Evolutionary conservation across 1,140 invertebrate species (phyloP).

Genomic region (Charaxes varanes): DNA sequence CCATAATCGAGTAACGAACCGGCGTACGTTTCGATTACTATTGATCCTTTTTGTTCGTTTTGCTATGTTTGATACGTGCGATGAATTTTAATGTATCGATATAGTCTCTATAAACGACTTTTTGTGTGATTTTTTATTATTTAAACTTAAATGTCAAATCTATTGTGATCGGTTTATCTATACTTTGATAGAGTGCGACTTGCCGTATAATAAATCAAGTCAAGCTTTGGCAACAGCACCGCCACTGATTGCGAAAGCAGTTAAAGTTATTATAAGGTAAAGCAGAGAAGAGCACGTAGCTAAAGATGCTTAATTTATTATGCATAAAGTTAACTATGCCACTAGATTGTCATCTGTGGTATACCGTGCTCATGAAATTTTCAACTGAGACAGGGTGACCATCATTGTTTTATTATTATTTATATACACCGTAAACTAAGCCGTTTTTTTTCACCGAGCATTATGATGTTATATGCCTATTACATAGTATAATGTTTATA

Average conservation of each 20-base stretch:
- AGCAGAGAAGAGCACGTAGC: neutral
- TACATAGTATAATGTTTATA: too few species aligned
- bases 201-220: neutral
- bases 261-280: neutral
- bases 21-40: constrained; percentile 6
- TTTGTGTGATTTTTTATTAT: neutral
- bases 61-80: neutral
- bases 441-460: too few species aligned
- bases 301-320: constrained; percentile 6
- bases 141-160: too few species aligned
- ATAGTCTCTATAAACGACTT: neutral
- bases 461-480: too few species aligned
- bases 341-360: constrained; percentile 5
- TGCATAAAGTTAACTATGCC: constrained; percentile 1
- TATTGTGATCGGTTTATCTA: too few species aligned
- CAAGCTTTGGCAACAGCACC: too few species aligned
- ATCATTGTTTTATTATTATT: neutral
- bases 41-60: constrained; percentile 3
- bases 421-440: neutral
- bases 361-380: neutral
- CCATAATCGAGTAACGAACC: constrained; percentile 14
- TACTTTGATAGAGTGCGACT: too few species aligned
- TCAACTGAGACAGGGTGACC: neutral
- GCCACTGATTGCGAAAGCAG: too few species aligned
- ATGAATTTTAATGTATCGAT: neutral